Evolutionary conservation across 2,888 invertebrate genomes (phyloP).

Genomic region (Trichopoda pennipes): DNA sequence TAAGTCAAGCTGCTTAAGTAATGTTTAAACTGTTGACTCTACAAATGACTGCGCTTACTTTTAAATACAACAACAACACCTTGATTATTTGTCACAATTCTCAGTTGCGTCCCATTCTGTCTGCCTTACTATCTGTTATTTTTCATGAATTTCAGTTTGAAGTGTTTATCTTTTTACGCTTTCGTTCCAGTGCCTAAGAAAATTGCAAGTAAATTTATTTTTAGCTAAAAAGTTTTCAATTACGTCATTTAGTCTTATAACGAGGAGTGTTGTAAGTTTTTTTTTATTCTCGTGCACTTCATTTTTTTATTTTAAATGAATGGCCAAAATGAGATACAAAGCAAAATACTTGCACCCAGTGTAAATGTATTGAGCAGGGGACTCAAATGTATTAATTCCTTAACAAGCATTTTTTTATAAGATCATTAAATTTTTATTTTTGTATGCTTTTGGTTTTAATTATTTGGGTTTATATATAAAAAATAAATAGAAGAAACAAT

Average conservation of each 20-base stretch:
- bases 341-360: conserved; percentile 4
- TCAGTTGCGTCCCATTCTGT: not conserved
- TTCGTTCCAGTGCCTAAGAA: conserved; percentile 2
- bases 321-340: conserved; percentile 35
- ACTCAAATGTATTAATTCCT: conserved; percentile 10
- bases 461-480: not conserved
- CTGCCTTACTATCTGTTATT: not conserved
- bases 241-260: conserved; percentile 58
- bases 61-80: not conserved
- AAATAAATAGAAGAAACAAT: not conserved
- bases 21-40: conserved; percentile 49
- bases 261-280: conserved; percentile 52
- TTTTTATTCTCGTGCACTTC: conserved; percentile 8
- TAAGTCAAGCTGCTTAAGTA: conserved; percentile 38
- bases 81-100: conserved; percentile 13
- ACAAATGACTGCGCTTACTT: conserved; percentile 4
- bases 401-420: not conserved
- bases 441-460: not conserved
- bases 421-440: too few relatives aligned
- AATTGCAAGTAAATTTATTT: conserved; percentile 25
- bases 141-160: not conserved
- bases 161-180: conserved; percentile 5
- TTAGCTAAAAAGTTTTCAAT: conserved; percentile 18
- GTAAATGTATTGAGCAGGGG: conserved; percentile 4
- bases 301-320: conserved; percentile 22